Evolutionary conservation across 2,113 vertebrate species (phyloP).

Genomic region (Salvator merianae): DNA sequence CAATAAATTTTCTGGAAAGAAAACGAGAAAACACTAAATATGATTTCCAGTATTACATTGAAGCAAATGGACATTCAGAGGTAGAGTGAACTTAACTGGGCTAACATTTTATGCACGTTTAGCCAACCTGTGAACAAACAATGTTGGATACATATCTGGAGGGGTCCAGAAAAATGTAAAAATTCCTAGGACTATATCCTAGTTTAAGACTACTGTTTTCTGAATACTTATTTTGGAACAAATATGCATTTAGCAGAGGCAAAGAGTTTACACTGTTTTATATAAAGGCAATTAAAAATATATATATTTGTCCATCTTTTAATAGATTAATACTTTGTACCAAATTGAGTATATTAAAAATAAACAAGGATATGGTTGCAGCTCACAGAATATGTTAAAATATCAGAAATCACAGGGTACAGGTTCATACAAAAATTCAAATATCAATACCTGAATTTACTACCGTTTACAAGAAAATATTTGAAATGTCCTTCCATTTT

Average conservation of each 20-base stretch:
- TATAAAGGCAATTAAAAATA: not conserved
- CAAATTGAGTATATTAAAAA: not conserved
- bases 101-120: not conserved
- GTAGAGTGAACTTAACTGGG: slow-evolving; percentile 20
- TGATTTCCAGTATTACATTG: not conserved
- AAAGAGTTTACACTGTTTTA: not conserved
- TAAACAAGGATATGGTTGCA: not conserved
- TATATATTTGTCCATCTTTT: too few relatives aligned
- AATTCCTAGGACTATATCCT: not conserved
- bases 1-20: not conserved
- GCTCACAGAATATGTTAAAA: not conserved
- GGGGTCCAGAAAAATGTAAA: not conserved
- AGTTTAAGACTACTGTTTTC: not conserved
- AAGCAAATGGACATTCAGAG: slow-evolving; percentile 19
- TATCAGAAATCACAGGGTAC: not conserved
- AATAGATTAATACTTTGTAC: not conserved
- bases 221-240: not conserved
- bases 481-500: not conserved
- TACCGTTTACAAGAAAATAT: not conserved
- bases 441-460: not conserved
- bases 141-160: not conserved
- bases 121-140: not conserved
- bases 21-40: not conserved
- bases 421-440: not conserved
- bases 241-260: not conserved